Evolutionary conservation across 1,140 invertebrate species (phyloP).

Genomic region (Drosophila fuyamai): DNA sequence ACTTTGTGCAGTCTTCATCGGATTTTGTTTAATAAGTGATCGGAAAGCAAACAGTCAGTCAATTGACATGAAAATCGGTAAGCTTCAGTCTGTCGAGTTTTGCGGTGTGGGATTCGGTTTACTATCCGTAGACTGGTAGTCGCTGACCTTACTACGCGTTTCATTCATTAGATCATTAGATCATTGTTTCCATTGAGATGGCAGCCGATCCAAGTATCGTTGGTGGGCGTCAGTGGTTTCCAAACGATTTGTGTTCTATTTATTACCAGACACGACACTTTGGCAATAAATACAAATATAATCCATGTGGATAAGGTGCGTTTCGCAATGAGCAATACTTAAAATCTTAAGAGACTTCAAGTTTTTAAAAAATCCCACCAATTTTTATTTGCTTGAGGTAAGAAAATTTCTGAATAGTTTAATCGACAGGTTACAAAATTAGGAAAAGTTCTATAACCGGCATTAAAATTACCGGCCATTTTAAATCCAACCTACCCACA

Average conservation of each 20-base stretch:
- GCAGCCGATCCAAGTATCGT: slow-evolving; percentile 27
- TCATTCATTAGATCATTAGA: slow-evolving; percentile 77
- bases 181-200: slow-evolving; percentile 63
- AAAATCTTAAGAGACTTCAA: background rate
- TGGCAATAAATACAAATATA: slow-evolving; percentile 8
- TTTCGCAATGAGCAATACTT: slow-evolving; percentile 22
- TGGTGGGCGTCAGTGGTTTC: slow-evolving; percentile 61
- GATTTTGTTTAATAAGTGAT: slow-evolving; percentile 14
- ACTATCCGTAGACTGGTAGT: slow-evolving; percentile 46
- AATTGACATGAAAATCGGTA: slow-evolving; percentile 70
- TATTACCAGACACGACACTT: slow-evolving; percentile 52
- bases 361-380: too few species aligned
- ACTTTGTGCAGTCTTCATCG: slow-evolving; percentile 53
- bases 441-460: too few species aligned
- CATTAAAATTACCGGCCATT: too few species aligned
- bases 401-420: too few species aligned
- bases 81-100: slow-evolving; percentile 38
- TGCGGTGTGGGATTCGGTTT: slow-evolving; percentile 17
- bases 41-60: slow-evolving; percentile 11
- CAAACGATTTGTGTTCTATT: slow-evolving; percentile 52
- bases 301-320: slow-evolving; percentile 22
- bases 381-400: too few species aligned
- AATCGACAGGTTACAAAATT: too few species aligned
- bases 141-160: slow-evolving; percentile 57
- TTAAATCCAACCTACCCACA: too few species aligned